Evolutionary conservation across 2,888 invertebrate species (phyloP).

Genomic region (Mycogona germanica): DNA sequence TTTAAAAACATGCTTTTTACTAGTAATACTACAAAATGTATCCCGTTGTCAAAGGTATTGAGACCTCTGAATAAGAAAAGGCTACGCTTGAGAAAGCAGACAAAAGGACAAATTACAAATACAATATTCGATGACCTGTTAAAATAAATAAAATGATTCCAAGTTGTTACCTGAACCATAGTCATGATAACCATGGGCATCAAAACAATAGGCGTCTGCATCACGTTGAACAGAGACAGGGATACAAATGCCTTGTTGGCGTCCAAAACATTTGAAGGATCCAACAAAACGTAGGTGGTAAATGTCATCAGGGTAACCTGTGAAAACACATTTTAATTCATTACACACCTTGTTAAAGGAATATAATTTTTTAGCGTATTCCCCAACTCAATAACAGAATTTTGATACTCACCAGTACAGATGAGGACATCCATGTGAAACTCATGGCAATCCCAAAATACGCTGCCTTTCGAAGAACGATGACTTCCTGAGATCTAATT

Average conservation of each 20-base stretch:
- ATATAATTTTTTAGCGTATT: slow-evolving; percentile 17
- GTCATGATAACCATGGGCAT: slow-evolving; percentile 26
- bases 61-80: not conserved
- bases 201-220: slow-evolving; percentile 39
- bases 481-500: slow-evolving; percentile 34
- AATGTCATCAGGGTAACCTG: slow-evolving; percentile 32
- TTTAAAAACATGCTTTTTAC: not conserved
- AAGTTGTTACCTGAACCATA: slow-evolving; percentile 28
- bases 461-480: slow-evolving; percentile 28
- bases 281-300: slow-evolving; percentile 36
- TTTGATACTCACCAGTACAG: slow-evolving; percentile 12
- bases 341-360: not conserved
- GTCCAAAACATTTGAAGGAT: slow-evolving; percentile 35
- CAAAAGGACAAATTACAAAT: too few species aligned
- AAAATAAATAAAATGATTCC: not conserved
- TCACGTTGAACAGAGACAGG: slow-evolving; percentile 40
- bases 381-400: too few species aligned
- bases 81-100: too few species aligned
- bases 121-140: too few species aligned
- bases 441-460: slow-evolving; percentile 29
- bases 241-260: slow-evolving; percentile 40
- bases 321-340: not conserved
- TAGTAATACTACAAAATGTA: not conserved
- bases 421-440: slow-evolving; percentile 17
- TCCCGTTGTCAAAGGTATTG: not conserved